Evolutionary conservation across 2,797 vertebrate species (phyloP).

Genomic region (Catharus ustulatus): DNA sequence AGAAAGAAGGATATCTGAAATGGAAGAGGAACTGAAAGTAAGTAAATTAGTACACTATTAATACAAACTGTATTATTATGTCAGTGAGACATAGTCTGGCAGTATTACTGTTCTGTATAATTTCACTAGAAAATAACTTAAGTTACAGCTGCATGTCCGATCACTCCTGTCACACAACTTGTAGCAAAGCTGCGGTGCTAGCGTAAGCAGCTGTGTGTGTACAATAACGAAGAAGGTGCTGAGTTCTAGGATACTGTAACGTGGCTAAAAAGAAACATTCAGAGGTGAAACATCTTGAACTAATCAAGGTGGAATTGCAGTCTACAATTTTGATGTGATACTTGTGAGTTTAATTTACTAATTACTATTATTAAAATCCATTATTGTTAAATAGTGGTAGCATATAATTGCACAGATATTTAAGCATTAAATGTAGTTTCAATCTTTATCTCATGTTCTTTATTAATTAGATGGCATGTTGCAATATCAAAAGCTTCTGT

Average conservation of each 20-base stretch:
- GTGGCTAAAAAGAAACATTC: not conserved
- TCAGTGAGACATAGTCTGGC: not conserved
- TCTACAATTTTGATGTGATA: not conserved
- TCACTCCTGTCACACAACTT: not conserved
- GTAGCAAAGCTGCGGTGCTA: not conserved
- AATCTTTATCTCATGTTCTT: not conserved
- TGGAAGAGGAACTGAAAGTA: constrained; percentile 99
- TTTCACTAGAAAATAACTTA: not conserved
- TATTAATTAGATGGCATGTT: not conserved
- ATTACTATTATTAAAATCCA: not conserved
- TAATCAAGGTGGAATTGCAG: not conserved
- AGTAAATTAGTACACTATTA: constrained; percentile 28
- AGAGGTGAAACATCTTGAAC: not conserved
- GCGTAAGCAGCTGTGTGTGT: accelerated
- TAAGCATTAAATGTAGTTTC: not conserved
- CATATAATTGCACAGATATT: not conserved
- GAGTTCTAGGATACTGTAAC: not conserved
- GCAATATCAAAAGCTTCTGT: not conserved
- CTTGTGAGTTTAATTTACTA: not conserved
- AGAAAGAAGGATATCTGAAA: constrained; percentile 99
- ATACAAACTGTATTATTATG: not conserved
- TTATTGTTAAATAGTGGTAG: not conserved
- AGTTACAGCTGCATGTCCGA: not conserved
- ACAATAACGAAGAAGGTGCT: not conserved
- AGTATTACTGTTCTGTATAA: not conserved